Conservation (phyloP, 2,888 invertebrate species). For the Frankliniella fusca region DNA sequence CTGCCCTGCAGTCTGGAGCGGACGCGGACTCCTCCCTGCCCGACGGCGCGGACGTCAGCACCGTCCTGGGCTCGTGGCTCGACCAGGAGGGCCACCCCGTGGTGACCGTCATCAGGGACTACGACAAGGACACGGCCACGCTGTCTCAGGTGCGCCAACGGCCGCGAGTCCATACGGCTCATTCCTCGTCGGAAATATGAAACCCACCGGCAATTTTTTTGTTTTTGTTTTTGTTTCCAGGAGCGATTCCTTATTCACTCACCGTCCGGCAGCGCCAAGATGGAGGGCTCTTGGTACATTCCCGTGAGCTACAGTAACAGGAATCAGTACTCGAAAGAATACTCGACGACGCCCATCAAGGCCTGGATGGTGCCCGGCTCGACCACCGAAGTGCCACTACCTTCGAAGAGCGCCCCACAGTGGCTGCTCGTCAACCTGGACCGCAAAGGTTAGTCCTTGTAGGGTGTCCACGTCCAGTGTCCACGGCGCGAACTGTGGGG, state of each 20-base stretch:
- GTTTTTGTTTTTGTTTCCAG: not conserved
- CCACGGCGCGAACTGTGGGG: not conserved
- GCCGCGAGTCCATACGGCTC: too few relatives aligned
- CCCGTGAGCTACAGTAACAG: slow-evolving; percentile 16
- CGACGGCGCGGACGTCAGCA: not conserved
- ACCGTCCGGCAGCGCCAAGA: not conserved
- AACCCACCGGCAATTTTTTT: too few relatives aligned
- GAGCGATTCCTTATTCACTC: not conserved
- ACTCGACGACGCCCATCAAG: not conserved
- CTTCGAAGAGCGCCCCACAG: slow-evolving; percentile 35
- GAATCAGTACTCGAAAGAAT: not conserved
- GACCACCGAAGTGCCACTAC: not conserved
- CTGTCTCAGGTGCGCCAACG: not conserved
- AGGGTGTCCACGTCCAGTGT: not conserved
- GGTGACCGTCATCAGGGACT: not conserved
- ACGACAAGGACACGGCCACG: not conserved
- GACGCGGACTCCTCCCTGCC: not conserved
- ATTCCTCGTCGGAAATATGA: too few relatives aligned
- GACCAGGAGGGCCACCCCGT: not conserved
- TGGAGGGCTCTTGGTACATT: slow-evolving; percentile 25
- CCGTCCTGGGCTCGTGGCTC: not conserved
- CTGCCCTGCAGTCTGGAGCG: not conserved
- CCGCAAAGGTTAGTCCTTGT: slow-evolving; percentile 41
- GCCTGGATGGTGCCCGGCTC: not conserved
- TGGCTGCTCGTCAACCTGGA: slow-evolving; percentile 46